Evolutionary conservation across 2,888 invertebrate genomes (phyloP), one percentile per base, ranked within the genome.

Genomic region (Lycophotia porphyrea): DNA sequence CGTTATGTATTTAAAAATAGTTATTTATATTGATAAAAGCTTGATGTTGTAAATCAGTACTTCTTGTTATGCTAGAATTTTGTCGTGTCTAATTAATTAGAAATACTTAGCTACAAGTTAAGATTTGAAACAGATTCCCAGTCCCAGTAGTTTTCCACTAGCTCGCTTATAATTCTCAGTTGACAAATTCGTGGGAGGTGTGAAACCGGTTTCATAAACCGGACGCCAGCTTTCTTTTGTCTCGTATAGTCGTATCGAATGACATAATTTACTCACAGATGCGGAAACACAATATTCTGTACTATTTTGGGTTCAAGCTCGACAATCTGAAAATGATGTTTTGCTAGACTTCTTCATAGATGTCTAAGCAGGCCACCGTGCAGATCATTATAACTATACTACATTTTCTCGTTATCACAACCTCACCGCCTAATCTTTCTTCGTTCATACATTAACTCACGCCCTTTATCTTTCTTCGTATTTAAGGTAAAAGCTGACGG

Each of bases 401-500:
- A n/a, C n/a, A n/a, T n/a, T n/a, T n/a, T n/a, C n/a, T n/a, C n/a
- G n/a, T n/a, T n/a, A n/a, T n/a, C n/a, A n/a, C n/a, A n/a, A n/a
- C n/a, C n/a, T n/a, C n/a, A n/a, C n/a, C n/a, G n/a, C n/a, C n/a
- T n/a, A n/a, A n/a, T n/a, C n/a, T n/a, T n/a, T n/a, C n/a, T n/a
- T n/a, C n/a, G n/a, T n/a, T n/a, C n/a, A n/a, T n/a, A n/a, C n/a
- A n/a, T n/a, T n/a, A n/a, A n/a, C 52, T 15, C 21, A 58, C 55
- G n/a, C 9, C 39, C 15, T 1, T 64, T 44, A 63, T 44, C 0
- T 67, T 18, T 44, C 9, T 67, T 71, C 49, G 2, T 65, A 18
- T 77, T 84, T 89, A 52, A 98, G 98, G 98, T 98, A 15, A 97
- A 98, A 93, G 98, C 99, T 1, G 97, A 98, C 91, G 99, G 99